Evolutionary conservation across 2,113 vertebrate genomes (phyloP).

Genomic region (Thinocorus orbignyianus): DNA sequence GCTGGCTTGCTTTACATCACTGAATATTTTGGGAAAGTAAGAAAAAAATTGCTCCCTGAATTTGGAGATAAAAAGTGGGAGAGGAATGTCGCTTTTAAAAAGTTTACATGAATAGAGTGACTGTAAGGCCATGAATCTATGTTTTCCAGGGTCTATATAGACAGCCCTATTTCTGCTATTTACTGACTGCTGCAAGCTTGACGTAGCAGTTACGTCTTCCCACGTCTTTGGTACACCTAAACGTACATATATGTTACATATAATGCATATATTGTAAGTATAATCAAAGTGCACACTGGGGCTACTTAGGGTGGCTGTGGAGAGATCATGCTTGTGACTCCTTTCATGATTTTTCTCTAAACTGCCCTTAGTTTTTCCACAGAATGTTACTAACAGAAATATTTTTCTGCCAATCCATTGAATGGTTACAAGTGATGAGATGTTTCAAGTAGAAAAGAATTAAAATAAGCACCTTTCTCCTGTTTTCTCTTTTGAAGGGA

Average conservation of each 20-base stretch:
- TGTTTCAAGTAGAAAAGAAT: neutral
- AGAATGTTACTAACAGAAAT: neutral
- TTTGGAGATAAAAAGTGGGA: neutral
- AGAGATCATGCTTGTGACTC: neutral
- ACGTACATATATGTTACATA: too few relatives aligned
- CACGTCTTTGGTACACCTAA: fast-evolving
- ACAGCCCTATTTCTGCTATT: neutral
- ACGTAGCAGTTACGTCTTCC: neutral
- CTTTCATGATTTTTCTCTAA: neutral
- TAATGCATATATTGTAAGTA: too few relatives aligned
- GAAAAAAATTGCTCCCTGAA: neutral
- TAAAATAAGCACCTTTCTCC: neutral
- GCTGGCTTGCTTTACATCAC: neutral
- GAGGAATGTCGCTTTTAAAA: neutral
- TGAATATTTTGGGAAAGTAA: neutral
- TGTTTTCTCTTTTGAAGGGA: slow-evolving; percentile 77
- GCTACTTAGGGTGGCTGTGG: neutral
- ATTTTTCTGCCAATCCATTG: neutral
- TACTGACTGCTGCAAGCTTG: neutral
- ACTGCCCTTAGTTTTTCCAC: neutral
- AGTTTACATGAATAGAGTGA: neutral
- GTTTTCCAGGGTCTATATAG: neutral
- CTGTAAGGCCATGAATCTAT: neutral
- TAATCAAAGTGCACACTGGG: neutral
- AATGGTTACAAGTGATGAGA: neutral